Base-by-base conservation (phyloP, 1,140 invertebrate species). In the Armadillidium nasatum region DNA sequence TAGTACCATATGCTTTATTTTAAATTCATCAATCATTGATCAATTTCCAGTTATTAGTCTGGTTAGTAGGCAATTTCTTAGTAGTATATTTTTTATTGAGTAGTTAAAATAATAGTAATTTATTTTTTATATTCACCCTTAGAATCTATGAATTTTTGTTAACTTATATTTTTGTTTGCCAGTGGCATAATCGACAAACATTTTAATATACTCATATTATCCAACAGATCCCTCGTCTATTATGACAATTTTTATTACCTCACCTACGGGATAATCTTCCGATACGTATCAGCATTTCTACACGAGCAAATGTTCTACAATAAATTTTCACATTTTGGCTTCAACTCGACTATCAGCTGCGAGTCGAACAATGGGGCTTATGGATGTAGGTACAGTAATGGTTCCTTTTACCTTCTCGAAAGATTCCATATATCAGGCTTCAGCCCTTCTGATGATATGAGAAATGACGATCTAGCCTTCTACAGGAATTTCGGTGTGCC, bases 401-500 rank as follows among this genome's bases (percentile, higher is more conserved):
- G 92, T 0, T 89, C 89, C 77, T 87, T 89, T 1, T 94, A 90
- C 83, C 82, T 94, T 10, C 87, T 88, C 0, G 92, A 93, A 84
- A 85, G 91, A 19, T 94, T 92, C 80, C 89, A 89, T 0, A 86
- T 88, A 11, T 89, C 44, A 70, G 19, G 45, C 45, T 73, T 75
- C 10, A 73, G 81, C 66, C 78, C 73, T 22, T 79, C 72, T 22
- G 80, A 79, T 22, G 84, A 84, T 66, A 73, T 75, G 11, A 73
- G 74, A n/a, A 71, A 77, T 0, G 68, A 81, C 33, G 85, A 86
- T 72, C 85, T 93, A 13, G 89, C 92, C 78, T 84, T 89, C 6
- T 89, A 92, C 76, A 86, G 91, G 22, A 94, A 94, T 87, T 88
- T 95, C 69, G 89, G 91, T 0, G 88, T 95, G n/a, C 91, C 91